Evolutionary conservation across 2,797 vertebrate genomes (phyloP).

Genomic region (Pseudotriccus pelzelni): DNA sequence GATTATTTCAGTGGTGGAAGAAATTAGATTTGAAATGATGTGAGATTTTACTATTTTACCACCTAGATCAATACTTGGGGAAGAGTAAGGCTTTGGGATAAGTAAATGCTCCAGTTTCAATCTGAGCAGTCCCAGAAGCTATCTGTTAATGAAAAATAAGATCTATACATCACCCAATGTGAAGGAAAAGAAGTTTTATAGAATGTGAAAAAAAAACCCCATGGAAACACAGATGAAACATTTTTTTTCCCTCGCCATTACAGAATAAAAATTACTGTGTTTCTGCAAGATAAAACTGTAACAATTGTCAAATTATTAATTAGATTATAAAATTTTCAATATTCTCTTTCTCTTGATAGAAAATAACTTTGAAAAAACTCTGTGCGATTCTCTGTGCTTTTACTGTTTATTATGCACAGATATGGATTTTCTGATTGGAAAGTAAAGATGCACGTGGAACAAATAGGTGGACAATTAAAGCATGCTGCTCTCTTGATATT

Average conservation of each 20-base stretch:
- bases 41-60: slow-evolving; percentile 1
- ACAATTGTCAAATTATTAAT: not conserved
- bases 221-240: not conserved
- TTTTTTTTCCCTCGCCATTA: not conserved
- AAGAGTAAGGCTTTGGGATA: not conserved
- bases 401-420: not conserved
- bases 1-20: not conserved
- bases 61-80: not conserved
- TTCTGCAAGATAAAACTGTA: not conserved
- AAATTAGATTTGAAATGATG: not conserved
- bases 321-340: not conserved
- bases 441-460: not conserved
- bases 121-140: slow-evolving; percentile 16
- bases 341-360: not conserved
- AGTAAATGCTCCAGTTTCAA: slow-evolving; percentile 18
- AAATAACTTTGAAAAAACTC: not conserved
- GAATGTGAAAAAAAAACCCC: not conserved
- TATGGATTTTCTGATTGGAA: not conserved
- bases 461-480: not conserved
- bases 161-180: not conserved
- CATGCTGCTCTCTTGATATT: not conserved
- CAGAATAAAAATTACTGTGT: not conserved
- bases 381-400: not conserved
- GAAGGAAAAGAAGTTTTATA: not conserved
- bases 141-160: not conserved